Conservation (phyloP, 2,797 vertebrate genomes). For the Schizothorax lantsangensis region DNA sequence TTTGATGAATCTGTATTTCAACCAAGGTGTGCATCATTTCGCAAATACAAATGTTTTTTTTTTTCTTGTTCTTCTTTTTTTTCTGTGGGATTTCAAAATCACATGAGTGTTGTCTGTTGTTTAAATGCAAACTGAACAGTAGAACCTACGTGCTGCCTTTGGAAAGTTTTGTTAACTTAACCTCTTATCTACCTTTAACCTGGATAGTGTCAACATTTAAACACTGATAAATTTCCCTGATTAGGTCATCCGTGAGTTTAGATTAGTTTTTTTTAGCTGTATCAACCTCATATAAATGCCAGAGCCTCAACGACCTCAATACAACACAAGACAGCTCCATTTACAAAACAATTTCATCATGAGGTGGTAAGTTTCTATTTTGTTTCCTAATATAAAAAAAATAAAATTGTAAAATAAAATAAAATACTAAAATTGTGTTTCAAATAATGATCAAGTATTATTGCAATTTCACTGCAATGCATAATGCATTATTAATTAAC, state of each 20-base stretch:
- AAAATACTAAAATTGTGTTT: background rate
- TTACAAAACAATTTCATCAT: constrained; percentile 51
- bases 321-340: background rate
- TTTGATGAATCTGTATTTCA: background rate
- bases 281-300: constrained; percentile 49
- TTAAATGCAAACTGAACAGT: background rate
- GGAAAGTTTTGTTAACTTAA: background rate
- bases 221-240: constrained; percentile 16
- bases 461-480: background rate
- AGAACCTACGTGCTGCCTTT: background rate
- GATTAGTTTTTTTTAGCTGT: background rate
- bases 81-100: background rate
- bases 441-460: background rate
- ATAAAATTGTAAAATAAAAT: no score
- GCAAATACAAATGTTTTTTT: background rate
- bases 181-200: constrained; percentile 1
- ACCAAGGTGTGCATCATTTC: background rate
- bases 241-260: constrained; percentile 44
- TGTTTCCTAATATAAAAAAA: background rate
- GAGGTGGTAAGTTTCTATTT: constrained; percentile 63
- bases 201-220: background rate
- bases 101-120: background rate
- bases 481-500: background rate
- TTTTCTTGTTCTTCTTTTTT: background rate
- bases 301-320: constrained; percentile 6